phyloP scores from a whole-genome alignment of 30 jellyfish, hydroid and myxozoan species.

The Aurelia aurita region DNA sequence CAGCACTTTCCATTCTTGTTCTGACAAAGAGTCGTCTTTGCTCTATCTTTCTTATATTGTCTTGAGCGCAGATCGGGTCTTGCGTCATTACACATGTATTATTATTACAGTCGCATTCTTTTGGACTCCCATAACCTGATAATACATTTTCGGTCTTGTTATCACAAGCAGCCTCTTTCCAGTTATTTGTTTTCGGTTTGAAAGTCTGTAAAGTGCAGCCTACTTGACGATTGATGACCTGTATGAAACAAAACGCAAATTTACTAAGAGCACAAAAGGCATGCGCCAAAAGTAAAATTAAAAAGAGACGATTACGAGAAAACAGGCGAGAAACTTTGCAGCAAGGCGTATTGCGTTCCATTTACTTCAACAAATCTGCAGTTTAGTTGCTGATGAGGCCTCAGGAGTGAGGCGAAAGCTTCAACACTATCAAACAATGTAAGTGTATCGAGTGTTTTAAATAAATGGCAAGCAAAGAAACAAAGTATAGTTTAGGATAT shows the following conservation, averaged over 20 bases:
- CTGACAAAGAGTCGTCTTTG: conserved; percentile 20
- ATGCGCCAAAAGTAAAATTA: neutral
- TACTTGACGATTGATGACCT: conserved; percentile 60
- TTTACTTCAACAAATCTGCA: too few species aligned
- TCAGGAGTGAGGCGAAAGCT: too few species aligned
- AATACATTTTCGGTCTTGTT: conserved; percentile 19
- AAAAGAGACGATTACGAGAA: neutral
- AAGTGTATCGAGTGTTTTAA: too few species aligned
- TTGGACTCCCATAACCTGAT: conserved; percentile 59
- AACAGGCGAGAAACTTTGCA: too few species aligned
- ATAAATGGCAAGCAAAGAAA: too few species aligned
- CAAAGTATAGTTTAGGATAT: too few species aligned
- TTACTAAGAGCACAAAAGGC: neutral
- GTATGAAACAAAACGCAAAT: neutral
- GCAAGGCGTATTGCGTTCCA: too few species aligned
- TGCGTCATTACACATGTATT: conserved; percentile 40
- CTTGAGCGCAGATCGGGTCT: conserved; percentile 42
- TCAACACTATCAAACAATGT: too few species aligned
- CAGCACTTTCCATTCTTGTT: conserved; percentile 54
- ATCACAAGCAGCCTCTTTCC: conserved; percentile 58
- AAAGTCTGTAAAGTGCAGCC: conserved; percentile 40
- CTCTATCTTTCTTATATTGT: conserved; percentile 17
- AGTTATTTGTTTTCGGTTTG: conserved; percentile 28
- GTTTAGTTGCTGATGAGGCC: too few species aligned
- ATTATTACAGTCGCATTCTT: conserved; percentile 42